A percentile compares a stretch with the other conserved stretches of the same genome.
phyloP scores from a whole-genome alignment of 2,888 invertebrate species.

The Pyrrhosoma nymphula region DNA sequence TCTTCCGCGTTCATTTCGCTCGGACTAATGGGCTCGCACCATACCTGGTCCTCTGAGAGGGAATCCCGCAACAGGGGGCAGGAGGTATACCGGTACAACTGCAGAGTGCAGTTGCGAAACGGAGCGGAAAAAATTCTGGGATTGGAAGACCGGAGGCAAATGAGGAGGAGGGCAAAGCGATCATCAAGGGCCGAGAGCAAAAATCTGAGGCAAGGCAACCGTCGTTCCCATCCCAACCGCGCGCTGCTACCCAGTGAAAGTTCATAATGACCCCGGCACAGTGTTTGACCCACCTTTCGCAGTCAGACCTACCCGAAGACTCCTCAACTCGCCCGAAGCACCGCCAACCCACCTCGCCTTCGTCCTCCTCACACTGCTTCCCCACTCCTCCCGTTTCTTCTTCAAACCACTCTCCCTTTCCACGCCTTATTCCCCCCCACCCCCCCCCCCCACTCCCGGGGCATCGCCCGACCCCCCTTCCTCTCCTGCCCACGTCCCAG shows the following conservation, averaged over 20 bases:
- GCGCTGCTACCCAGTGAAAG: conserved; percentile 43
- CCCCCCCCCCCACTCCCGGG: neutral
- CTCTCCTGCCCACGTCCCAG: conserved; percentile 7
- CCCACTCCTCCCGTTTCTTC: neutral
- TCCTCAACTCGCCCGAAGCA: neutral
- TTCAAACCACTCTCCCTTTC: conserved; percentile 26
- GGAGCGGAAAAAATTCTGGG: neutral
- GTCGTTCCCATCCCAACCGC: neutral
- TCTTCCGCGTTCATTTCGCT: neutral
- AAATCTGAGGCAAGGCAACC: neutral
- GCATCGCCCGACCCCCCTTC: neutral
- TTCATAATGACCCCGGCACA: conserved; percentile 59
- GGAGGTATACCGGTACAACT: neutral
- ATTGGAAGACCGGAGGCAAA: conserved; percentile 31
- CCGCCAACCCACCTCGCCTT: neutral
- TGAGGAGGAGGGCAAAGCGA: neutral
- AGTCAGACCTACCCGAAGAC: conserved; percentile 21
- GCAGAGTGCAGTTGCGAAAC: neutral
- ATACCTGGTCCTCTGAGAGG: neutral
- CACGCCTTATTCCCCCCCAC: neutral
- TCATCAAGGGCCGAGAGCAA: neutral
- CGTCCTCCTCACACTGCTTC: neutral
- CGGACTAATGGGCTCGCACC: neutral
- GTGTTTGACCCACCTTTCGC: conserved; percentile 63
- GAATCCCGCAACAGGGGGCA: neutral